These are phyloP conservation scores for Ceramica pisi DNA, from an alignment of 2,888 invertebrate genomes.

Conservation along the genomic window DNA sequence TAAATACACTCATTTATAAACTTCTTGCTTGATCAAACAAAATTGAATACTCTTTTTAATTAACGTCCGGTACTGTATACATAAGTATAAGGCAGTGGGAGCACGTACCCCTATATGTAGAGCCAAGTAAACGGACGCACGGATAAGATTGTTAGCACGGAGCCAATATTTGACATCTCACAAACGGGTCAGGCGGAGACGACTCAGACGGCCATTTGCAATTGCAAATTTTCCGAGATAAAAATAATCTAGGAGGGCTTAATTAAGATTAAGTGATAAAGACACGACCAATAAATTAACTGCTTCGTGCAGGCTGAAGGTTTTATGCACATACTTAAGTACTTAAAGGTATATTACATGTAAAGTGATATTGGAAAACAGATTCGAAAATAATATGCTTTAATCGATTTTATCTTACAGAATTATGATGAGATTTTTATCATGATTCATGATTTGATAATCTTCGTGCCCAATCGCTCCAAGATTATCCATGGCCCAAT, in stretches of 20 bases:
- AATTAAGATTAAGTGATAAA: slow-evolving; percentile 84
- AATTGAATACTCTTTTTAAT: slow-evolving; percentile 49
- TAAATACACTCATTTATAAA: slow-evolving; percentile 36
- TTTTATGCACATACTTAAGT: slow-evolving; percentile 57
- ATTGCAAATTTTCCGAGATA: slow-evolving; percentile 89
- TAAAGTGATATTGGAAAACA: slow-evolving; percentile 40
- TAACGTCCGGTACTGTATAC: slow-evolving; percentile 47
- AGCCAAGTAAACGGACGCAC: slow-evolving; percentile 82
- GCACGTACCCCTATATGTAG: slow-evolving; percentile 73
- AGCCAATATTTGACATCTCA: slow-evolving; percentile 87
- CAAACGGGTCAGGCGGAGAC: slow-evolving; percentile 86
- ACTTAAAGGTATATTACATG: slow-evolving; percentile 39
- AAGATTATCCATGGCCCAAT: neutral
- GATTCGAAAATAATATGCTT: slow-evolving; percentile 44
- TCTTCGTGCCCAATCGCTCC: slow-evolving; percentile 12
- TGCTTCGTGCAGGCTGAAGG: slow-evolving; percentile 65
- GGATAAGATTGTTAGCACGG: slow-evolving; percentile 87
- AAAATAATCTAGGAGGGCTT: slow-evolving; percentile 85
- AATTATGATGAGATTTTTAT: slow-evolving; percentile 39
- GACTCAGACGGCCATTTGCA: slow-evolving; percentile 84
- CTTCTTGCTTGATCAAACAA: slow-evolving; percentile 35
- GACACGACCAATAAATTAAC: slow-evolving; percentile 69
- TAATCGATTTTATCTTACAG: slow-evolving; percentile 37
- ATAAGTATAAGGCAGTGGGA: slow-evolving; percentile 36
- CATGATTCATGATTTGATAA: slow-evolving; percentile 23